Conservation (phyloP, 2,113 vertebrate species). For the Meles meles region DNA sequence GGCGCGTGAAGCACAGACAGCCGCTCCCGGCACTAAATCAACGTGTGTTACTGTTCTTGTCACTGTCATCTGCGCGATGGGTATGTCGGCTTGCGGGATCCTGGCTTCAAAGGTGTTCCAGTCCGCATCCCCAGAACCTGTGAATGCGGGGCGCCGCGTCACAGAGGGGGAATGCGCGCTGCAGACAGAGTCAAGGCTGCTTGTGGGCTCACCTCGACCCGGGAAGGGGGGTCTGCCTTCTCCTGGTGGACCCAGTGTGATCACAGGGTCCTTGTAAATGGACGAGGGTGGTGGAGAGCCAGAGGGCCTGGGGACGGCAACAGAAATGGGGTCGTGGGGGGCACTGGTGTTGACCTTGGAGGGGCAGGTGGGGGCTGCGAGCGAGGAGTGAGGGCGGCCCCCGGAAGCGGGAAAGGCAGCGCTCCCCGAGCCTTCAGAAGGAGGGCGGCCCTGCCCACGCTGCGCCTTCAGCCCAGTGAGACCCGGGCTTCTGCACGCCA, state of each 20-base stretch:
- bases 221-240: accelerated
- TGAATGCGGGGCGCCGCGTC: accelerated
- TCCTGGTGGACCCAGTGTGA: background rate
- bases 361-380: accelerated
- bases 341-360: accelerated
- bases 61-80: accelerated
- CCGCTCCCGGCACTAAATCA: background rate
- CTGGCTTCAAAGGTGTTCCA: accelerated
- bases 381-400: background rate
- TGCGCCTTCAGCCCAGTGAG: background rate
- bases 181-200: background rate
- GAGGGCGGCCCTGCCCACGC: accelerated
- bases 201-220: accelerated
- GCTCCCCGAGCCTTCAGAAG: background rate
- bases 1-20: accelerated
- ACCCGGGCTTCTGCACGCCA: accelerated
- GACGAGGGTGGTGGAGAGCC: no score
- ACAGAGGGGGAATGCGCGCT: no score
- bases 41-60: background rate
- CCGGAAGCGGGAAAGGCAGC: background rate
- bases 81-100: accelerated
- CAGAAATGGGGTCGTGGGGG: accelerated
- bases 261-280: background rate
- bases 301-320: background rate
- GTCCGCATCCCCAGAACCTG: background rate